phyloP scores from a whole-genome alignment of 2,888 invertebrate genomes.

The Ganaspis brasiliensis region DNA sequence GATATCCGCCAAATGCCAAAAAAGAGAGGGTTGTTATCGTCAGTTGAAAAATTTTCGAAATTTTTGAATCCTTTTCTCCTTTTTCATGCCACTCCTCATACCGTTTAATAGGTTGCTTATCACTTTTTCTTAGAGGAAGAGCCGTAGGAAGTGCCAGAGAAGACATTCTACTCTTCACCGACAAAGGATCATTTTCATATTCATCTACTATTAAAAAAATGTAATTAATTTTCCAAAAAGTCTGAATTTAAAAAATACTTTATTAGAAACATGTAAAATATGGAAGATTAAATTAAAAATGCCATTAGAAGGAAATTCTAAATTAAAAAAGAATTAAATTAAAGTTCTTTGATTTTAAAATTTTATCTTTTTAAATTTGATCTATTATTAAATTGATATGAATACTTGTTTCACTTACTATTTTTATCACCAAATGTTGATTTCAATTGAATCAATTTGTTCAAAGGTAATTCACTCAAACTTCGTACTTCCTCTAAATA shows the following conservation, averaged over 20 bases:
- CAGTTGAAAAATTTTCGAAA: conserved; percentile 89
- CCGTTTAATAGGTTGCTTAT: conserved; percentile 69
- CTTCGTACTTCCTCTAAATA: conserved; percentile 77
- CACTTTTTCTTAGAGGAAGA: conserved; percentile 67
- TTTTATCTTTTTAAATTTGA: too few species aligned
- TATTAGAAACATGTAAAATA: too few species aligned
- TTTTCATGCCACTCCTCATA: conserved; percentile 81
- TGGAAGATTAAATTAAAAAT: background rate
- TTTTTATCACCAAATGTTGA: conserved; percentile 76
- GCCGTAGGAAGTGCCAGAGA: conserved; percentile 67
- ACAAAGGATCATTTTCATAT: conserved; percentile 50
- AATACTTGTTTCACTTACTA: conserved; percentile 60
- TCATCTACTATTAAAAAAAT: conserved; percentile 27
- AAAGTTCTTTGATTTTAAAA: too few species aligned
- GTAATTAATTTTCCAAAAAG: too few species aligned
- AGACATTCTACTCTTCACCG: conserved; percentile 54
- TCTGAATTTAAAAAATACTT: too few species aligned
- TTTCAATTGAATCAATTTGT: conserved; percentile 86
- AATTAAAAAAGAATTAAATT: too few species aligned
- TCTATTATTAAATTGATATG: background rate
- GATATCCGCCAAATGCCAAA: conserved; percentile 92
- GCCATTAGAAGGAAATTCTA: background rate
- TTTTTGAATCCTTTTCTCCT: conserved; percentile 83
- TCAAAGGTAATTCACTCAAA: conserved; percentile 86
- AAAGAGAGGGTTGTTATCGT: conserved; percentile 91